phyloP scores from a whole-genome alignment of 2,113 vertebrate genomes.

The Terrapene triunguis region DNA sequence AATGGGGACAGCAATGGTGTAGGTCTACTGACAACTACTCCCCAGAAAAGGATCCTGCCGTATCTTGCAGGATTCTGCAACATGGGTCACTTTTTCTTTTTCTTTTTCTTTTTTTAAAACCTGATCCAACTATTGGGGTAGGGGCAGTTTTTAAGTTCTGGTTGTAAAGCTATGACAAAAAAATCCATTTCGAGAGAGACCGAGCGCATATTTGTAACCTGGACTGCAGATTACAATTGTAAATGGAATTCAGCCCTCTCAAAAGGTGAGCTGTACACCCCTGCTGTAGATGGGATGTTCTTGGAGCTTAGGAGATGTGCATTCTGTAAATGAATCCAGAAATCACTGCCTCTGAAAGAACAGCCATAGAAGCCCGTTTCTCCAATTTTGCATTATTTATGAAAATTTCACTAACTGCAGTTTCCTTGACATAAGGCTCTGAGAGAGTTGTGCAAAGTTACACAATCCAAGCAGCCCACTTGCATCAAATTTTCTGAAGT shows the following conservation, averaged over 20 bases:
- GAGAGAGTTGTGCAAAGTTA: slow-evolving; percentile 19
- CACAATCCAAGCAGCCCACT: slow-evolving; percentile 61
- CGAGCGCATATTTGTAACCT: not conserved
- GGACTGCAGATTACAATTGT: not conserved
- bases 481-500: slow-evolving; percentile 62
- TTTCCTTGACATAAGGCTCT: slow-evolving; percentile 9
- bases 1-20: not conserved
- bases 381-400: not conserved
- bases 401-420: not conserved
- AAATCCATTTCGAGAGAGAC: not conserved
- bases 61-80: not conserved
- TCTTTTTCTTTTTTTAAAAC: not conserved
- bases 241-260: not conserved
- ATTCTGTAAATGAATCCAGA: not conserved
- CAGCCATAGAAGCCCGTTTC: not conserved
- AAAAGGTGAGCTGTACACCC: not conserved
- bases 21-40: not conserved
- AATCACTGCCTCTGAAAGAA: not conserved
- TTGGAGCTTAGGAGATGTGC: not conserved
- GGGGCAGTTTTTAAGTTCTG: not conserved
- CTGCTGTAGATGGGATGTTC: not conserved
- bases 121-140: not conserved
- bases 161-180: not conserved
- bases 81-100: not conserved
- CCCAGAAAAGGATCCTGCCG: not conserved